Evolutionary conservation across 1,140 invertebrate species (phyloP), one percentile per base, ranked within the genome.

Genomic region (Steinernema feltiae): DNA sequence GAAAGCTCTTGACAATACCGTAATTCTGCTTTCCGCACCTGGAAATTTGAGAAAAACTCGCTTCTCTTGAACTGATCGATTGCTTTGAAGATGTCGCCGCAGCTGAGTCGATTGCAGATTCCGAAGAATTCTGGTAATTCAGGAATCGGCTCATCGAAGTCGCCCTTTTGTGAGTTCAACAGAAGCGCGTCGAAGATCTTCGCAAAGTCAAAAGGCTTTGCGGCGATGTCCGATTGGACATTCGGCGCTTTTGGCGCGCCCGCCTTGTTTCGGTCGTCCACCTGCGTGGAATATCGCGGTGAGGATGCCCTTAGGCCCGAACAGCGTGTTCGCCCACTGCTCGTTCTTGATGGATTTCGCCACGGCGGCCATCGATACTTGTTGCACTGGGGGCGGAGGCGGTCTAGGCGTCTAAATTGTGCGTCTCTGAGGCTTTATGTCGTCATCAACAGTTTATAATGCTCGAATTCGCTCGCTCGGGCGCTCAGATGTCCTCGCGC

Each of bases 11-110:
- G n/a, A n/a, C n/a, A n/a, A n/a, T n/a, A n/a, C n/a, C n/a, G n/a
- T n/a, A n/a, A n/a, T n/a, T n/a, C n/a, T n/a, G n/a, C n/a, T n/a
- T n/a, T n/a, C n/a, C n/a, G n/a, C n/a, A 83, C 83, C 70, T 84
- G 84, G 46, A 85, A 85, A 70, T 85, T 85, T 27, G 81, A 80
- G 74, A 85, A 85, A 53, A 86, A 78, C 69, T 85, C 84, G 29
- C 79, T 81, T 70, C 78, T 85, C 69, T 81, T 70, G 74, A 85
- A 85, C 69, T 85, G 73, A 71, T 85, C 84, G 15, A 85, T 74
- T 12, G 84, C 84, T 72, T 85, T 86, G 75, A 82, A 86, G 70
- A 85, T 84, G 71, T 85, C 83, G 30, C 82, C 83, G 73, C 85
- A 86, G 30, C 76, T 82, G 27, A 86, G 74, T 32, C 84, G 72